Conservation (phyloP, 2,797 vertebrate species). For the Hoplostethus atlanticus region DNA sequence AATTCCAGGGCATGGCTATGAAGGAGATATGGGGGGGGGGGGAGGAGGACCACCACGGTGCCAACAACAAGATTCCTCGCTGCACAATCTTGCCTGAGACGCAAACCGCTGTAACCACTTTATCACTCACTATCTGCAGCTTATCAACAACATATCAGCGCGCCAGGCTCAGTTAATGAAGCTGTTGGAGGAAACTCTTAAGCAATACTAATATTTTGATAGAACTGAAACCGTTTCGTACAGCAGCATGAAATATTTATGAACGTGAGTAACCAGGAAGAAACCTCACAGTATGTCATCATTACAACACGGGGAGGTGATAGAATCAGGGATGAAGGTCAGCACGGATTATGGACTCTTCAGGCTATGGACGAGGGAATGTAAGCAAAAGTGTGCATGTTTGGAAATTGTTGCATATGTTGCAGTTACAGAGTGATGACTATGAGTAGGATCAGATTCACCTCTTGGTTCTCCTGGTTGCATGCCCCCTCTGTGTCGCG, state of each 20-base stretch:
- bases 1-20: conserved; percentile 57
- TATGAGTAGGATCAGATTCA: conserved; percentile 14
- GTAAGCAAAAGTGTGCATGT: conserved; percentile 5
- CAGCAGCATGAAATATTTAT: conserved; percentile 29
- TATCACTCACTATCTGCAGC: conserved; percentile 48
- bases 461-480: conserved; percentile 8
- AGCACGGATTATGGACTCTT: conserved; percentile 10
- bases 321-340: conserved; percentile 53
- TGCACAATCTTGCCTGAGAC: conserved; percentile 24
- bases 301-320: conserved; percentile 35
- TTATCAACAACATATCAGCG: conserved; percentile 43
- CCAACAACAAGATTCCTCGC: conserved; percentile 32
- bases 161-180: conserved; percentile 55
- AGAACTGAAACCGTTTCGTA: conserved; percentile 26
- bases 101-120: conserved; percentile 34
- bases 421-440: conserved; percentile 17
- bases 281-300: conserved; percentile 17
- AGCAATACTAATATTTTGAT: conserved; percentile 39
- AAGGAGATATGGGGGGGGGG: conserved; percentile 12
- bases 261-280: conserved; percentile 21
- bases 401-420: conserved; percentile 6
- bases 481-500: conserved; percentile 18
- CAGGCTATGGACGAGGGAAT: background rate
- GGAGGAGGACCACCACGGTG: conserved; percentile 49
- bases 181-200: conserved; percentile 28